phyloP scores from a whole-genome alignment of 2,888 invertebrate genomes.

The Nemotelus pantherinus region DNA sequence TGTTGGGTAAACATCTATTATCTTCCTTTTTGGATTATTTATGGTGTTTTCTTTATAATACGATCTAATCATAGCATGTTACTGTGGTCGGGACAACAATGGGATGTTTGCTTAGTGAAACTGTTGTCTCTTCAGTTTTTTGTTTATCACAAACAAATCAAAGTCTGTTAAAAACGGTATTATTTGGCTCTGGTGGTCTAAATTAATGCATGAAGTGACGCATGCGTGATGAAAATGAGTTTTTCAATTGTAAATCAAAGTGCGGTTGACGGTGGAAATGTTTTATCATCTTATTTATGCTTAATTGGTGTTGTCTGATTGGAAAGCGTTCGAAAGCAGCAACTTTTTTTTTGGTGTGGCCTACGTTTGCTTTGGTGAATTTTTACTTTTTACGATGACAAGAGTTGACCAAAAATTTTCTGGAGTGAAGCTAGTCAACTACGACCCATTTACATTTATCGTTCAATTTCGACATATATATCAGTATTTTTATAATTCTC shows the following conservation, averaged over 20 bases:
- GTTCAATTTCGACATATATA: too few relatives aligned
- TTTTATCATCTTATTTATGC: not conserved
- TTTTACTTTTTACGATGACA: not conserved
- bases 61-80: constrained; percentile 8
- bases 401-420: too few relatives aligned
- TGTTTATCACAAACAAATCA: constrained; percentile 1
- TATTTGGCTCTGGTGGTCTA: not conserved
- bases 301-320: too few relatives aligned
- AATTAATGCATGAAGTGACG: not conserved
- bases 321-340: too few relatives aligned
- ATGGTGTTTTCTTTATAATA: constrained; percentile 32
- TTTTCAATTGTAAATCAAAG: not conserved
- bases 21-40: constrained; percentile 20
- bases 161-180: not conserved
- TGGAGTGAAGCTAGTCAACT: too few relatives aligned
- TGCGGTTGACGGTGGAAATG: not conserved
- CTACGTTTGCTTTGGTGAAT: not conserved
- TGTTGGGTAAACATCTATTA: constrained; percentile 9
- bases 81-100: constrained; percentile 2
- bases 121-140: not conserved
- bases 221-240: not conserved
- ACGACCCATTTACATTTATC: too few relatives aligned
- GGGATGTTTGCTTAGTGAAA: not conserved
- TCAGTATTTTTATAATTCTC: too few relatives aligned
- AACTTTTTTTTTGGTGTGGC: not conserved